These are phyloP conservation scores for Alouatta palliata DNA, from an alignment of 2,113 vertebrate genomes.

Conservation along the genomic window DNA sequence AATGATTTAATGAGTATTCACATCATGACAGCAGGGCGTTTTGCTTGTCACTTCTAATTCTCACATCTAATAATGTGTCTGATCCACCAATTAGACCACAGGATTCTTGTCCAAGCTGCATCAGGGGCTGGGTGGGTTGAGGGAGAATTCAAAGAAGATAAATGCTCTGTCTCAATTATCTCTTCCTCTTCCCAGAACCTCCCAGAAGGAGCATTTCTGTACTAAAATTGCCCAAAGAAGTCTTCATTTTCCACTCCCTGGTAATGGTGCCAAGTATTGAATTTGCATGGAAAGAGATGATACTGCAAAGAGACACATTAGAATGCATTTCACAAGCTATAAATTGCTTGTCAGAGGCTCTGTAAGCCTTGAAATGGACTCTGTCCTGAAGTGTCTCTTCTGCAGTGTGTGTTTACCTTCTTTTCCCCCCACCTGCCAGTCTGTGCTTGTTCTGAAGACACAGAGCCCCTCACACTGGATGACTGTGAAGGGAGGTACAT, in stretches of 20 bases:
- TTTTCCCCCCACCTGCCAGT: neutral
- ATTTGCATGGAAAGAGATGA: neutral
- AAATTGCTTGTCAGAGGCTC: neutral
- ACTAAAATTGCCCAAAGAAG: neutral
- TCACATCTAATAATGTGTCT: constrained; percentile 61
- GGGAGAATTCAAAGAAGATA: neutral
- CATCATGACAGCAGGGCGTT: neutral
- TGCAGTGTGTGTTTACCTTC: neutral
- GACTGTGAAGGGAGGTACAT: too few species aligned
- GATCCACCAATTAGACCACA: neutral
- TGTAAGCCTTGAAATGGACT: neutral
- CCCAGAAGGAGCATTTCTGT: neutral
- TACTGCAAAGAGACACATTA: neutral
- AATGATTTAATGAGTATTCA: constrained; percentile 58
- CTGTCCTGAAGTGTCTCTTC: neutral
- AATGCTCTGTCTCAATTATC: neutral
- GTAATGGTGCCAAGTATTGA: neutral
- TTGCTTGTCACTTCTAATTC: constrained; percentile 27
- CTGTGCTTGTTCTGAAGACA: neutral
- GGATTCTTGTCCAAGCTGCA: constrained; percentile 34
- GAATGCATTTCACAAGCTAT: neutral
- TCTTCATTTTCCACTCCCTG: neutral
- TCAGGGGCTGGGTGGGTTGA: neutral
- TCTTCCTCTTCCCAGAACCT: neutral
- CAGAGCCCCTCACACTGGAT: fast-evolving